A percentile compares a stretch with the other conserved stretches of the same genome.
Conservation (phyloP, 2,113 vertebrate genomes). For the Thalassarche chlororhynchos region DNA sequence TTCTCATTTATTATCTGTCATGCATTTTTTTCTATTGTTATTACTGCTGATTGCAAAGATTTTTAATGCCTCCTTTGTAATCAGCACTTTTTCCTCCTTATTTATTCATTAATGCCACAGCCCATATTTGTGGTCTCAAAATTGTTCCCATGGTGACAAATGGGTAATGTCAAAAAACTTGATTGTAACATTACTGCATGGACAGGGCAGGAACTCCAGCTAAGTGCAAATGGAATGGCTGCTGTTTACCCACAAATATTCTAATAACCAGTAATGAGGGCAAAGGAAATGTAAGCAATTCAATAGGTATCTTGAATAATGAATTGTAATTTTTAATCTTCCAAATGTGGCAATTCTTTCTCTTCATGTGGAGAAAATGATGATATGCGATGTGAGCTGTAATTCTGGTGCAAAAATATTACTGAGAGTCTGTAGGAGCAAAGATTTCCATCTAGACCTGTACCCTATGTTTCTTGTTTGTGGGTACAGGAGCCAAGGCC, state of each 20-base stretch:
- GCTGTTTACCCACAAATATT: neutral
- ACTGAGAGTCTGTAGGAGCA: neutral
- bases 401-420: neutral
- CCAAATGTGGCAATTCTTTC: neutral
- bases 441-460: neutral
- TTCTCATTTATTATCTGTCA: neutral
- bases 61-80: neutral
- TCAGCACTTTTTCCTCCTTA: neutral
- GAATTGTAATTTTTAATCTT: neutral
- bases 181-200: accelerated
- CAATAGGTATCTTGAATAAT: neutral
- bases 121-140: neutral
- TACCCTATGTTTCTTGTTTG: too few relatives aligned
- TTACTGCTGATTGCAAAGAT: neutral
- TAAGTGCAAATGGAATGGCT: neutral
- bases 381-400: accelerated
- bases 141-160: slow-evolving; percentile 27
- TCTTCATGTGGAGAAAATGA: neutral
- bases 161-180: neutral
- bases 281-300: neutral
- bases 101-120: neutral
- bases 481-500: accelerated
- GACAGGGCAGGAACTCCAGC: neutral
- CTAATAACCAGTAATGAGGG: neutral
- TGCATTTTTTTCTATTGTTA: neutral